A percentile compares a stretch with the other conserved stretches of the same genome.
Conservation (phyloP, 2,113 vertebrate species). For the Dasypus novemcinctus region DNA sequence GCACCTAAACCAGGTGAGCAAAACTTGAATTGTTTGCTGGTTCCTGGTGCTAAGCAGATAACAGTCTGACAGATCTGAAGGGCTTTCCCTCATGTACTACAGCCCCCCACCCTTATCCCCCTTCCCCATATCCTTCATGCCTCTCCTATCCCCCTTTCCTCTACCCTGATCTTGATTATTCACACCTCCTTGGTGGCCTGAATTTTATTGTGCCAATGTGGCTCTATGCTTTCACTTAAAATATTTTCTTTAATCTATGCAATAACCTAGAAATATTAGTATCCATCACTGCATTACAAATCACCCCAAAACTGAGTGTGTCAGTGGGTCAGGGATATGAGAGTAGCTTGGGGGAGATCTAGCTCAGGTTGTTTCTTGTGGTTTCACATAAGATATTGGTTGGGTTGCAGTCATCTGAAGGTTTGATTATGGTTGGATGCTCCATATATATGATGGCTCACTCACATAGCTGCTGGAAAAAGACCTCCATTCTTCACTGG, state of each 20-base stretch:
- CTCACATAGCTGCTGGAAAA: background rate
- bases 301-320: background rate
- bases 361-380: background rate
- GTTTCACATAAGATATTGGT: background rate
- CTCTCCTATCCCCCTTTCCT: background rate
- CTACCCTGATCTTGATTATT: background rate
- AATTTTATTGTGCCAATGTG: background rate
- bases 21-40: background rate
- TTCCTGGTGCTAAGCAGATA: background rate
- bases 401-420: background rate
- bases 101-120: too few relatives aligned
- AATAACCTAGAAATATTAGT: background rate
- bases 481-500: background rate
- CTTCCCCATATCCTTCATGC: background rate
- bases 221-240: constrained; percentile 36
- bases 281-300: background rate
- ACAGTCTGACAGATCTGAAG: background rate
- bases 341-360: background rate
- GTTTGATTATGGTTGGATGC: background rate
- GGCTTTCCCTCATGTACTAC: background rate
- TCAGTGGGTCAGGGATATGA: background rate
- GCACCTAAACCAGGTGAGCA: background rate
- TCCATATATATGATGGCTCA: background rate
- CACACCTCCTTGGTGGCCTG: background rate
- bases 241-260: constrained; percentile 26